Percentiles rank a stretch among this genome's conserved stretches.
Conservation (phyloP, 2,113 vertebrate species). For the Sprattus sprattus region DNA sequence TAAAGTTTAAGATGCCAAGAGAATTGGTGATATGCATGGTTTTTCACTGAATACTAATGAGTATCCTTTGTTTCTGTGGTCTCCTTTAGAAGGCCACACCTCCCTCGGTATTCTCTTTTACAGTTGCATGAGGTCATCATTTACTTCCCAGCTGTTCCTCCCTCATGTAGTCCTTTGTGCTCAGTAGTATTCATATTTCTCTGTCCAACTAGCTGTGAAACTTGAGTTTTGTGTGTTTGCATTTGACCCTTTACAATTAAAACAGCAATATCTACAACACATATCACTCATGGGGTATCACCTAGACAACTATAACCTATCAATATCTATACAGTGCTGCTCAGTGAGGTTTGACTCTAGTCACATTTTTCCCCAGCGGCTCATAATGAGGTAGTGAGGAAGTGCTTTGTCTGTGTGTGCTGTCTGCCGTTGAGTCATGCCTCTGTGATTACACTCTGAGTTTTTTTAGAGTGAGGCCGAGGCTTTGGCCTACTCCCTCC, state of each 20-base stretch:
- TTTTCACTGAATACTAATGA: neutral
- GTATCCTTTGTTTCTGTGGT: neutral
- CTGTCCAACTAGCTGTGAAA: neutral
- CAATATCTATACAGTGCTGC: neutral
- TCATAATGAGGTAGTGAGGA: conserved; percentile 20
- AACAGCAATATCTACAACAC: neutral
- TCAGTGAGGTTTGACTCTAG: neutral
- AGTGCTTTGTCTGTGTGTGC: neutral
- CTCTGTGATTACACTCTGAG: neutral
- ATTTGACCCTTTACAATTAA: neutral
- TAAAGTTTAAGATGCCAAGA: neutral
- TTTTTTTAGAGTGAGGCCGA: neutral
- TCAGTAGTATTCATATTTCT: neutral
- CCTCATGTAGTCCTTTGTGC: neutral
- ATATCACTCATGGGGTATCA: neutral
- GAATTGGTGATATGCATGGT: neutral
- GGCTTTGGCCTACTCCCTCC: neutral
- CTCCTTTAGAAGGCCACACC: neutral
- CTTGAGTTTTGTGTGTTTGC: neutral
- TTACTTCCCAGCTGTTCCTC: neutral
- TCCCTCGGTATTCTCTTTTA: neutral
- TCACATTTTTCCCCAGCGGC: conserved; percentile 21
- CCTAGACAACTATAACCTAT: neutral
- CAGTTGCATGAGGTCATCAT: neutral
- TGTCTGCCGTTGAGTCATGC: conserved; percentile 19